Conservation (phyloP, 2,888 invertebrate species). For the Hyposoter didymator region DNA sequence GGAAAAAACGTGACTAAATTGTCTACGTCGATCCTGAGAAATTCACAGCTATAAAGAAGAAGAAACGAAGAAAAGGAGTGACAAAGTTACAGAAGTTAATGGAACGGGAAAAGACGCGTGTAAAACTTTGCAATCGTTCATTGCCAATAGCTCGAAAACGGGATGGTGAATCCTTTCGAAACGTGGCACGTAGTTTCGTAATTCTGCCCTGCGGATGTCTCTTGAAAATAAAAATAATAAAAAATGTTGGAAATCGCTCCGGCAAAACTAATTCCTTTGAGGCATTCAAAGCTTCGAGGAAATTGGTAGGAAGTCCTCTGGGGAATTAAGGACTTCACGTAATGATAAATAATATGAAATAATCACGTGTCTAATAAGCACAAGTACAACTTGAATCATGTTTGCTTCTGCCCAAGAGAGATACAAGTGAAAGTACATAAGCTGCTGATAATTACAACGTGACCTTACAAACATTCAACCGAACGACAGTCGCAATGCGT, state of each 20-base stretch:
- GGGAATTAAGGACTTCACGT: slow-evolving; percentile 22
- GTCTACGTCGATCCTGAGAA: neutral
- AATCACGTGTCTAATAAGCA: slow-evolving; percentile 53
- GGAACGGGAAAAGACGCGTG: neutral
- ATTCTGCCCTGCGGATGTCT: too few species aligned
- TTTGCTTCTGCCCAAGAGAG: slow-evolving; percentile 58
- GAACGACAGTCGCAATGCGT: slow-evolving; percentile 47
- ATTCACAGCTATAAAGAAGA: neutral
- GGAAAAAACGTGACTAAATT: slow-evolving; percentile 8
- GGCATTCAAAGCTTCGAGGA: neutral
- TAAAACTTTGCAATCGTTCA: too few species aligned
- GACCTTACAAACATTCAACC: slow-evolving; percentile 63
- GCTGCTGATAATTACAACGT: slow-evolving; percentile 54
- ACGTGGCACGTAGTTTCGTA: too few species aligned
- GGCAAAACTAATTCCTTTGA: neutral
- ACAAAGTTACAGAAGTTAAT: neutral
- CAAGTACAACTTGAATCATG: slow-evolving; percentile 36
- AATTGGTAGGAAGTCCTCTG: slow-evolving; percentile 25
- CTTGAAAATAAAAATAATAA: too few species aligned
- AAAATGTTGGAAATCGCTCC: neutral
- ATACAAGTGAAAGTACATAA: slow-evolving; percentile 57
- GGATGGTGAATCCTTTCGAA: too few species aligned
- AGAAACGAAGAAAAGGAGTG: neutral
- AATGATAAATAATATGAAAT: slow-evolving; percentile 62
- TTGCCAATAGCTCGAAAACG: too few species aligned